phyloP scores from a whole-genome alignment of 2,888 invertebrate species.

The Agrilus biguttatus region DNA sequence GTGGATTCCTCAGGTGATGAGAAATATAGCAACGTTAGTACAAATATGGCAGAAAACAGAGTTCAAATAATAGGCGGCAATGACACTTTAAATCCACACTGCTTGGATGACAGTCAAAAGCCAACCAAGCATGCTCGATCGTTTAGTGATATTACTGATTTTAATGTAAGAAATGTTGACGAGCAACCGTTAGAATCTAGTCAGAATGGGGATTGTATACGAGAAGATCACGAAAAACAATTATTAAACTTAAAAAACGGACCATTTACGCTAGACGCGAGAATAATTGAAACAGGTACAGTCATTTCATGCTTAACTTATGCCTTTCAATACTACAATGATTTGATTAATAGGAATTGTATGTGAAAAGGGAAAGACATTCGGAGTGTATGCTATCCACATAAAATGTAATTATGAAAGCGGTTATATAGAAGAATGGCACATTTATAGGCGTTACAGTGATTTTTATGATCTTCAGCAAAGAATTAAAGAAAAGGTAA shows the following conservation, averaged over 20 bases:
- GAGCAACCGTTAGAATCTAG: conserved; percentile 4
- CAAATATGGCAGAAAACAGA: conserved; percentile 15
- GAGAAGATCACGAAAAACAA: conserved; percentile 1
- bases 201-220: conserved; percentile 1
- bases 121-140: conserved; percentile 26
- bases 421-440: conserved; percentile 68
- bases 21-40: conserved; percentile 2
- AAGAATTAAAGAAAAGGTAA: conserved; percentile 59
- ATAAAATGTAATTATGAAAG: conserved; percentile 55
- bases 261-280: conserved; percentile 34
- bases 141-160: conserved; percentile 27
- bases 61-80: conserved; percentile 6
- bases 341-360: conserved; percentile 44
- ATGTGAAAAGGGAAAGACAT: conserved; percentile 70
- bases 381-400: conserved; percentile 77
- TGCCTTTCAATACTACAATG: neutral
- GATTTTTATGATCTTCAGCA: conserved; percentile 85
- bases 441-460: conserved; percentile 82
- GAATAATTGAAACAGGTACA: conserved; percentile 51
- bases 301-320: conserved; percentile 1
- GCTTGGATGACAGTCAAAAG: conserved; percentile 15
- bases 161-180: conserved; percentile 11
- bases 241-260: conserved; percentile 21
- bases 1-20: conserved; percentile 15
- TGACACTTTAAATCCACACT: neutral